Evolutionary conservation across 1,140 invertebrate species (phyloP).

Genomic region (Andricus grossulariae): DNA sequence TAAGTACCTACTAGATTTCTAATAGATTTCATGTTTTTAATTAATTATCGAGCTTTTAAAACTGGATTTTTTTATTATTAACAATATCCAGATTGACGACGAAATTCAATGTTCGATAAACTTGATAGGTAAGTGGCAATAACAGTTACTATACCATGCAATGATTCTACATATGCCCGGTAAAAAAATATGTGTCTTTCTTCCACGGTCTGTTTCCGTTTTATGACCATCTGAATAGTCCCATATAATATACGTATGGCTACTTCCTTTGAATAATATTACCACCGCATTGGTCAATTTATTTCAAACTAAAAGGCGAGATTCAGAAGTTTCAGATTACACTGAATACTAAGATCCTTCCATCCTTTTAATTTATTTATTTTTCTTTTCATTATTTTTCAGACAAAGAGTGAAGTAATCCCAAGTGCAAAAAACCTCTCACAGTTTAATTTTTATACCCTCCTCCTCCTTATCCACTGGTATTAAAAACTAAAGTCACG

Average conservation of each 20-base stretch:
- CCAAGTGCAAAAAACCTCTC: neutral
- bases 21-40: too few relatives aligned
- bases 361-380: neutral
- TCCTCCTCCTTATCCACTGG: too few relatives aligned
- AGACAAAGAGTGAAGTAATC: neutral
- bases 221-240: constrained; percentile 10
- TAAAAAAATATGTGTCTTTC: neutral
- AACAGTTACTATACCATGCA: neutral
- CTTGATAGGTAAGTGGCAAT: neutral
- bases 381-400: neutral
- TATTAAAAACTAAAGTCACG: too few relatives aligned
- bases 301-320: constrained; percentile 1
- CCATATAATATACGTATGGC: constrained; percentile 7
- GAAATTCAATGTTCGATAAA: neutral
- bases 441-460: neutral
- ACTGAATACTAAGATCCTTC: constrained; percentile 1
- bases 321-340: constrained; percentile 21
- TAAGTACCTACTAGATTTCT: too few relatives aligned
- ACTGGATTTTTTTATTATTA: too few relatives aligned
- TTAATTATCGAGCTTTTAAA: too few relatives aligned
- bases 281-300: constrained; percentile 19
- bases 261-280: constrained; percentile 26
- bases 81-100: neutral
- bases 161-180: neutral
- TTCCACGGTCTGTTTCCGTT: constrained; percentile 26